Evolutionary conservation across 2,113 vertebrate genomes (phyloP), one percentile per base, ranked within the genome.

Genomic region (Onychostruthus taczanowskii): DNA sequence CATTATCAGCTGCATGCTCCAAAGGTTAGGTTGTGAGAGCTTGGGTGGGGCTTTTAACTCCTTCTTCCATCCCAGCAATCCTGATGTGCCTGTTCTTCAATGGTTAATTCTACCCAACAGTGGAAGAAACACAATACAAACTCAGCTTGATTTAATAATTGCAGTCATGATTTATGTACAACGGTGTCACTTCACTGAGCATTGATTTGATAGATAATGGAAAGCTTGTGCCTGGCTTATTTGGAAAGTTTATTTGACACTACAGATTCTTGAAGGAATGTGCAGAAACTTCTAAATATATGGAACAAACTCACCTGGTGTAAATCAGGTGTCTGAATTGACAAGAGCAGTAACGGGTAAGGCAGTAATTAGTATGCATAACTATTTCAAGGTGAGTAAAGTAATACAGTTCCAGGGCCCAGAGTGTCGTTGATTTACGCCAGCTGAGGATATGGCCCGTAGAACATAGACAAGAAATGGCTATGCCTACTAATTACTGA

Each of bases 1-100:
- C 86, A 96, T 97, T 95, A 97, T 96, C 91, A 89, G 90, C 80
- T 86, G 86, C 89, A 67, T 90, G 94, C 90, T 95, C 93, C 86
- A 95, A 96, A 97, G 94, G 82, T 97, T 96, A 96, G 78, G 72
- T 64, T 95, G 87, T 87, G 96, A 89, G 85, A 89, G 43, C 86
- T 74, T 89, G 92, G 88, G 95, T 80, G 86, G 84, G 87, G 90
- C 77, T 94, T 97, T 97, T 98, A 93, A 95, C 78, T 96, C 96
- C 87, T 95, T 92, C 94, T 93, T 72, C 94, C 85, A 94, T 62
- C 70, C 85, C 55, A 76, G 75, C 4, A 14, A 62, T 61, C 28
- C 70, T 56, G 61, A 85, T 1, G 0, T 59, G 61, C 59, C 76
- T 90, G 35, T 58, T 95, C 30, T 94, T 10, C 11, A 9, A 0